phyloP scores from a whole-genome alignment of 1,140 invertebrate genomes.

The Sogatella furcifera region DNA sequence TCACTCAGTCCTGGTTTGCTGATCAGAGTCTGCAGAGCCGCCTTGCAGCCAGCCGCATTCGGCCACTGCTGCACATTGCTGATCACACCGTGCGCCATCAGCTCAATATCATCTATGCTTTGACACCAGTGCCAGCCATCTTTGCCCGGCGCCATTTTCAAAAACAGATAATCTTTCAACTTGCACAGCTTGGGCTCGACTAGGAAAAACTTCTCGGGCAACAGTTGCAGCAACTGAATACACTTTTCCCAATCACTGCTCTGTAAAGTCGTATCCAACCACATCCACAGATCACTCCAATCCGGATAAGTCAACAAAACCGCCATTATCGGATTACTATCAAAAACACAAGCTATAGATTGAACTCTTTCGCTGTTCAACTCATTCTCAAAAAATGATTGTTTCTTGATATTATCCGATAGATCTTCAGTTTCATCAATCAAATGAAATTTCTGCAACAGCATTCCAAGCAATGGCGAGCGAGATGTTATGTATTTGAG shows the following conservation, averaged over 20 bases:
- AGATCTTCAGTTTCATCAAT: neutral
- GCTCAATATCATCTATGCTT: neutral
- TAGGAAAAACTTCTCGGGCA: neutral
- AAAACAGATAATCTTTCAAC: neutral
- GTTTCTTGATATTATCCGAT: neutral
- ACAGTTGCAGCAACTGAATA: neutral
- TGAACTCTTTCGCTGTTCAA: neutral
- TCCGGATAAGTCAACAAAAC: neutral
- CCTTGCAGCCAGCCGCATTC: neutral
- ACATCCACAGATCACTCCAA: neutral
- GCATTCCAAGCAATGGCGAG: neutral
- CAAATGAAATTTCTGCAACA: neutral
- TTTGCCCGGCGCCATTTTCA: neutral
- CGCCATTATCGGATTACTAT: neutral
- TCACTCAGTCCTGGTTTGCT: neutral
- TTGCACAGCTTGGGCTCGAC: neutral
- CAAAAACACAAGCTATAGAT: neutral
- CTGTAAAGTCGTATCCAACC: neutral
- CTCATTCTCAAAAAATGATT: neutral
- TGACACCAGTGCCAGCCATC: neutral
- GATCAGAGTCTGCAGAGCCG: neutral
- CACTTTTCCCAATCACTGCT: neutral
- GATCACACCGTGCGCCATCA: neutral
- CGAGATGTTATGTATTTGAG: neutral
- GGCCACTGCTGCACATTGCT: neutral